Base-by-base conservation (phyloP, 2,888 invertebrate species). In the Esperia sulphurella region DNA sequence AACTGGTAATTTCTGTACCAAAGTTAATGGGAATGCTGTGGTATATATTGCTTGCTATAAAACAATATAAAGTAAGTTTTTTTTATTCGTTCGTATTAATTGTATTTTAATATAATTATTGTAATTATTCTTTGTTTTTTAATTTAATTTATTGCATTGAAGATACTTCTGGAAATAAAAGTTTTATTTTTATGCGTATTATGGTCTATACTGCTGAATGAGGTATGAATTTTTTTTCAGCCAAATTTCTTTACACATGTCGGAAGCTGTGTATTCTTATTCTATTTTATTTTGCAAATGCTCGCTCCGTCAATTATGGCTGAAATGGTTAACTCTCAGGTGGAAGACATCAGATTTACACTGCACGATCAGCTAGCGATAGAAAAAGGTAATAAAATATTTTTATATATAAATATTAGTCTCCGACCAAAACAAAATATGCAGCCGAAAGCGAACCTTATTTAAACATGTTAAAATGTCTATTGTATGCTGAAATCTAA, bases 281-380 rank as follows among this genome's bases (percentile, higher is more conserved):
- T 41, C 1, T 49, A 49, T 14, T 31, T 48, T 6, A 42, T 45
- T 3, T 41, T 46, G 8, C 43, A 53, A 37, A 37, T 48, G 1
- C 21, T 28, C 14, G 21, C 49, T 10, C 53, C 56, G 3, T 46
- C 53, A 4, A n/a, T 48, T 1, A 35, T 45, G n/a, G 53, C 49
- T n/a, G 52, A 53, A 12, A 28, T 48, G 30, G 44, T 49, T 4
- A 45, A 43, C 8, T 8, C 45, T 1, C 41, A 54, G 31, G 40
- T 41, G 0, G 49, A 54, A 13, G 14, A 38, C 5, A 39, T 54
- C 1, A 51, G 46, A 8, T 10, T 47, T 33, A 40, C 28, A 1
- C 46, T 54, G 30, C 49, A 57, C 28, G 45, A 54, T 9, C 29
- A 37, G 13, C 40, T 54, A 12, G 35, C 51, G n/a, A 31, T 38